Base-by-base conservation (phyloP, 2,888 invertebrate genomes). In the Drosophila sordidula region DNA sequence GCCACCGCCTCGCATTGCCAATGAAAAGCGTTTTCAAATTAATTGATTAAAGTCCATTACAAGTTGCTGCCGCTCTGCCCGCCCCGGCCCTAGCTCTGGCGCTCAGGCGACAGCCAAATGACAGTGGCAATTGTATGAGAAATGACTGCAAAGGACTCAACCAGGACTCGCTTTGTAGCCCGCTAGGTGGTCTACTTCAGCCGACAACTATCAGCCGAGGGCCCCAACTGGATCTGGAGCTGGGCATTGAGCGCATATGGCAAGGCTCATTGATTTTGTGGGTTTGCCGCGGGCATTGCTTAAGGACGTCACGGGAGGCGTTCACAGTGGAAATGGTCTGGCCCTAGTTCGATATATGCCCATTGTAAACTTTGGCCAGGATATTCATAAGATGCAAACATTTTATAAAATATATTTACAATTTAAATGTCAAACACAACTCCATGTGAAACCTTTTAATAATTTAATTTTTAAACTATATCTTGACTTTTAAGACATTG, bases 41-140 rank as follows among this genome's bases (percentile, higher is more conserved):
- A 87, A 87, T 87, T 87, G 86, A 87, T 87, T 88, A 88, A 87
- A 87, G 86, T 88, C 88, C 86, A 87, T 87, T 87, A 87, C 87
- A 87, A 88, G 88, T 78, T 80, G 84, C 64, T 70, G 41, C 41
- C 85, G 32, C 29, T 32, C 61, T 50, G 62, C 45, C 22, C 62
- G 11, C 61, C 22, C 6, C 41, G 22, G 36, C 42, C 12, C 16
- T 2, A 18, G 9, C 18, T 22, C 14, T 6, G 45, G 39, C 26
- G 36, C 56, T 45, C 72, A 25, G 68, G 52, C 65, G 76, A 74
- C 74, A 64, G 51, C 78, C 58, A 80, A 80, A 86, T 84, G 86
- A 80, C 86, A 86, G 81, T 86, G 88, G 74, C 88, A 86, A 86
- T 88, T 88, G 86, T 80, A 80, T 83, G 83, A 86, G 86, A 86